Evolutionary conservation across 2,797 vertebrate species (phyloP).

Genomic region (Todus mexicanus): DNA sequence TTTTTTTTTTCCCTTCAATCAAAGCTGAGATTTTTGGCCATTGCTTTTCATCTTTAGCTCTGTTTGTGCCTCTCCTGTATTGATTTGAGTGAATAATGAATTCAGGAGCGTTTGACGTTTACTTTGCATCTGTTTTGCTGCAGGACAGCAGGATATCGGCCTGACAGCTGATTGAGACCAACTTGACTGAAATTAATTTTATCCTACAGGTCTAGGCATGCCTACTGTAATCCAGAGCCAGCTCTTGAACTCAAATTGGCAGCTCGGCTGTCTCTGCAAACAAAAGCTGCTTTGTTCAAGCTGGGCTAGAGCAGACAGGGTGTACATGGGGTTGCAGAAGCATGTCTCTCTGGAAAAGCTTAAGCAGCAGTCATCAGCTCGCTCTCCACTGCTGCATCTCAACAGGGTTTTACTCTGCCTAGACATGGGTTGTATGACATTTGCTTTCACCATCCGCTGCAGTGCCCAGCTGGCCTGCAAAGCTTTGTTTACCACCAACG

Average conservation of each 20-base stretch:
- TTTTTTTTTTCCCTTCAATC: background rate
- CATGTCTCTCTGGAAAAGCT: background rate
- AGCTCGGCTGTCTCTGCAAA: background rate
- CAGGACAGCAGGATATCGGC: background rate
- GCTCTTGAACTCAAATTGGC: background rate
- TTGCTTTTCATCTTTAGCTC: background rate
- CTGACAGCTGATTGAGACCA: background rate
- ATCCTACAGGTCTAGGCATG: background rate
- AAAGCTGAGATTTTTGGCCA: background rate
- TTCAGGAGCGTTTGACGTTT: background rate
- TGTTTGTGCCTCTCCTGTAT: background rate
- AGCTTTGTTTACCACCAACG: background rate
- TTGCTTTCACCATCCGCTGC: background rate
- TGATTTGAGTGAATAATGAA: background rate
- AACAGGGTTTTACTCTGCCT: background rate
- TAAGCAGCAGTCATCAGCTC: background rate
- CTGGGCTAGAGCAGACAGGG: background rate
- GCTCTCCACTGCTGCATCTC: background rate
- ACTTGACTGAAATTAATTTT: background rate
- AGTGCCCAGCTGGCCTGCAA: background rate
- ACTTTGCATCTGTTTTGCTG: constrained; percentile 7
- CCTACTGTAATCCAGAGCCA: background rate
- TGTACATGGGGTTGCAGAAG: background rate
- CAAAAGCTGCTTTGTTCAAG: background rate
- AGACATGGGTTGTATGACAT: accelerated